These are phyloP conservation scores for Harmothoe impar DNA, from an alignment of 2,888 invertebrate species.

Conservation along the genomic window DNA sequence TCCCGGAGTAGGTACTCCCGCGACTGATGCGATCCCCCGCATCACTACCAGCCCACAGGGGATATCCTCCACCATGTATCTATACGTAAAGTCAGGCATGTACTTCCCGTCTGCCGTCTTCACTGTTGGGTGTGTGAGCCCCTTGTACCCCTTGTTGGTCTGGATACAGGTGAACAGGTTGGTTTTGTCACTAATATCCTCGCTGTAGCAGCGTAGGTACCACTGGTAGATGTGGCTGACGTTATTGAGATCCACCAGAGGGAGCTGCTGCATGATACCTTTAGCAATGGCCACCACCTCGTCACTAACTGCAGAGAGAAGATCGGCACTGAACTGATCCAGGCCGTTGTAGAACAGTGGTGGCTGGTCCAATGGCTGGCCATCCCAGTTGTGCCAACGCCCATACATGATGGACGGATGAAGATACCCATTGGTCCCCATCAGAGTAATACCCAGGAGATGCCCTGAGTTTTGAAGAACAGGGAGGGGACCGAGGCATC, in stretches of 20 bases:
- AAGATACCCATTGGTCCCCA: conserved; percentile 74
- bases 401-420: conserved; percentile 77
- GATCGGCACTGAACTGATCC: conserved; percentile 71
- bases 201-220: conserved; percentile 73
- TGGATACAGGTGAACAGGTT: conserved; percentile 72
- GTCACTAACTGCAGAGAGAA: conserved; percentile 73
- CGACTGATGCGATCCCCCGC: conserved; percentile 74
- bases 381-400: conserved; percentile 75
- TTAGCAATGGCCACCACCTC: conserved; percentile 74
- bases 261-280: conserved; percentile 69
- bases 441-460: conserved; percentile 75
- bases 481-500: conserved; percentile 68
- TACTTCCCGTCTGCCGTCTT: conserved; percentile 46
- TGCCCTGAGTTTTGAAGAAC: conserved; percentile 72
- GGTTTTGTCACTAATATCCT: conserved; percentile 73
- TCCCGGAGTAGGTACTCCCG: conserved; percentile 70
- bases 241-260: conserved; percentile 57
- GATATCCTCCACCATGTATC: conserved; percentile 75
- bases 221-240: conserved; percentile 69
- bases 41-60: conserved; percentile 76
- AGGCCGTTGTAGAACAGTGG: conserved; percentile 78
- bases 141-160: conserved; percentile 74
- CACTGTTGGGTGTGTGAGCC: conserved; percentile 73
- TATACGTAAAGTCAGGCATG: conserved; percentile 61
- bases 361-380: conserved; percentile 71